A percentile compares a stretch with the other conserved stretches of the same genome.
Conservation (phyloP, 2,888 invertebrate species). For the Tetragnatha montana region DNA sequence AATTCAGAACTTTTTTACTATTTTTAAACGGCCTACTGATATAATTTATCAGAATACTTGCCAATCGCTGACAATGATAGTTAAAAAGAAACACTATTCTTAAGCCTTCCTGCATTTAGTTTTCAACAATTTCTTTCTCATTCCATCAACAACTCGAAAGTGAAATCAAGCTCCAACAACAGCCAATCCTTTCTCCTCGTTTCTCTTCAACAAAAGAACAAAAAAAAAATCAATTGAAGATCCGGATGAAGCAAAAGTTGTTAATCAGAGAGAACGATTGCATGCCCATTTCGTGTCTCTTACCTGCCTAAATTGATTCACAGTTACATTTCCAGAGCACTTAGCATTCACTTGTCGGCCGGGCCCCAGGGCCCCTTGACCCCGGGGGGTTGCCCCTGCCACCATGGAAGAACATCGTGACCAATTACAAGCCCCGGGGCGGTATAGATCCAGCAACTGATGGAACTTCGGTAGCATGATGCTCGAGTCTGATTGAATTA, state of each 20-base stretch:
- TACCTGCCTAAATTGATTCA: slow-evolving; percentile 28
- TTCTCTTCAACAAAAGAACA: not conserved
- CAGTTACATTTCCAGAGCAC: slow-evolving; percentile 17
- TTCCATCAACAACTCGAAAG: no score
- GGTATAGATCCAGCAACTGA: slow-evolving; percentile 39
- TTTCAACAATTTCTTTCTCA: no score
- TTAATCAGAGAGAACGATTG: slow-evolving; percentile 12
- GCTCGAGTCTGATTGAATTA: slow-evolving; percentile 65
- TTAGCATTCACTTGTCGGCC: slow-evolving; percentile 54
- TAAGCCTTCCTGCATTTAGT: no score
- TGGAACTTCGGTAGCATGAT: slow-evolving; percentile 33
- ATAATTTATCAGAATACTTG: no score
- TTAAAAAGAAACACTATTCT: no score
- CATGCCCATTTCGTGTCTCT: not conserved
- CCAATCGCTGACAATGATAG: no score
- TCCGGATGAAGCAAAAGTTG: not conserved
- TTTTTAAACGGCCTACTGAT: no score
- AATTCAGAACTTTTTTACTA: no score
- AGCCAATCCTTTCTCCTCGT: no score
- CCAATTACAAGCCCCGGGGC: slow-evolving; percentile 62
- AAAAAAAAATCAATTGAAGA: not conserved
- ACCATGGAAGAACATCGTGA: slow-evolving; percentile 57
- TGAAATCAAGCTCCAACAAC: no score
- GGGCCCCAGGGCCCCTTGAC: slow-evolving; percentile 3
- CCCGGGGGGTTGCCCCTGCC: not conserved